Evolutionary conservation across 2,797 vertebrate species (phyloP).

Genomic region (Garrulus glandarius): DNA sequence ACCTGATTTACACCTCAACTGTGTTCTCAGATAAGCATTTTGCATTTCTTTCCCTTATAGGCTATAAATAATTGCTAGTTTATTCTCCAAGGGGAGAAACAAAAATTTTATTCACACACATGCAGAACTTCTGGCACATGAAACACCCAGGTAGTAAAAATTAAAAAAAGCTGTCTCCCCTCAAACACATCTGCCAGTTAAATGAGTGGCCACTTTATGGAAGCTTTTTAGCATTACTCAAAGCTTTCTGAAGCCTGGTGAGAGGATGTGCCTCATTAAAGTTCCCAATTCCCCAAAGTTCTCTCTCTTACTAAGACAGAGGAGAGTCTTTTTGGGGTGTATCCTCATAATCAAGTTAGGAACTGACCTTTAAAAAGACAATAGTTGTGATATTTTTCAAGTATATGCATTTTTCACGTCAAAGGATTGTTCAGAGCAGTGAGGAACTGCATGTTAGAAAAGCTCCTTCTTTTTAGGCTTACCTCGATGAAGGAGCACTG

Average conservation of each 20-base stretch:
- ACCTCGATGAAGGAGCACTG: rapidly evolving
- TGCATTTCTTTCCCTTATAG: neutral
- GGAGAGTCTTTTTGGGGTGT: rapidly evolving
- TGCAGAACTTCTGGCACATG: neutral
- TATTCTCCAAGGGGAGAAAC: neutral
- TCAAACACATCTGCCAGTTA: neutral
- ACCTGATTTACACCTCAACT: neutral
- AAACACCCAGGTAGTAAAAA: neutral
- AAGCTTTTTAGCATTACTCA: neutral
- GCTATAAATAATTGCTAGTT: neutral
- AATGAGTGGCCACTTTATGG: neutral
- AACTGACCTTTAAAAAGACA: neutral
- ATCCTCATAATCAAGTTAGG: neutral
- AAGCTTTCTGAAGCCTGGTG: neutral
- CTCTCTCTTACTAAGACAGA: neutral
- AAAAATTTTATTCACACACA: neutral
- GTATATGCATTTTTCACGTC: neutral
- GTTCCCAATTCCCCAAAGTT: neutral
- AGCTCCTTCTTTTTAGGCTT: neutral
- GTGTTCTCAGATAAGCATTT: neutral
- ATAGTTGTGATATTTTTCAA: neutral
- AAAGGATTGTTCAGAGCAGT: neutral
- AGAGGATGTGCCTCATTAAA: neutral
- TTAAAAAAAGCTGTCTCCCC: neutral
- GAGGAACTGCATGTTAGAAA: neutral